Percentiles rank a stretch among this genome's conserved stretches.
phyloP scores from a whole-genome alignment of 2,888 invertebrate species.

The Gymnocheta viridis region DNA sequence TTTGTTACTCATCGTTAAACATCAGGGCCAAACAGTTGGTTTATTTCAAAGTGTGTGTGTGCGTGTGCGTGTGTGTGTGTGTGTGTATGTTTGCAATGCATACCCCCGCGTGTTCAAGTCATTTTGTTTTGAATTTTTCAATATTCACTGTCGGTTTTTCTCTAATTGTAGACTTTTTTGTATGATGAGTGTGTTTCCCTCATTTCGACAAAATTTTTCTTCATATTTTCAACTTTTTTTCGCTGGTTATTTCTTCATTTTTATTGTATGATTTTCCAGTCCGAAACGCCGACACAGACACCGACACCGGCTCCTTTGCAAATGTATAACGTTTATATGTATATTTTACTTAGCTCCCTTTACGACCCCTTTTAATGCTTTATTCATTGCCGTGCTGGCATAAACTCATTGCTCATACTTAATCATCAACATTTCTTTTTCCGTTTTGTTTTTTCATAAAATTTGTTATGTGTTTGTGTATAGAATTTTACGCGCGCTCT shows the following conservation, averaged over 20 bases:
- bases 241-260: slow-evolving; percentile 60
- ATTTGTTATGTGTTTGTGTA: slow-evolving; percentile 39
- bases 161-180: slow-evolving; percentile 1
- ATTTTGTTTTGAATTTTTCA: slow-evolving; percentile 21
- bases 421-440: slow-evolving; percentile 45
- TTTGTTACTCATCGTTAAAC: slow-evolving; percentile 22
- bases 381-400: slow-evolving; percentile 2
- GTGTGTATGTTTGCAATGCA: neutral
- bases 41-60: neutral
- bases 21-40: slow-evolving; percentile 30
- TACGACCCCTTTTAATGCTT: slow-evolving; percentile 22
- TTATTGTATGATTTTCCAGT: slow-evolving; percentile 78
- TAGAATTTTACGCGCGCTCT: slow-evolving; percentile 67
- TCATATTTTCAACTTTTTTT: slow-evolving; percentile 7
- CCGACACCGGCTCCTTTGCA: slow-evolving; percentile 73
- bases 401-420: slow-evolving; percentile 60
- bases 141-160: slow-evolving; percentile 47
- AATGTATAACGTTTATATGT: slow-evolving; percentile 29
- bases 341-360: slow-evolving; percentile 47
- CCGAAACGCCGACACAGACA: slow-evolving; percentile 80
- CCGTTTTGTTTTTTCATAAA: slow-evolving; percentile 3
- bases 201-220: too few species aligned
- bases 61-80: neutral
- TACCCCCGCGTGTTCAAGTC: slow-evolving; percentile 43
- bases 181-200: slow-evolving; percentile 31